Evolutionary conservation across 2,888 invertebrate species (phyloP).

Genomic region (Operophtera brumata): DNA sequence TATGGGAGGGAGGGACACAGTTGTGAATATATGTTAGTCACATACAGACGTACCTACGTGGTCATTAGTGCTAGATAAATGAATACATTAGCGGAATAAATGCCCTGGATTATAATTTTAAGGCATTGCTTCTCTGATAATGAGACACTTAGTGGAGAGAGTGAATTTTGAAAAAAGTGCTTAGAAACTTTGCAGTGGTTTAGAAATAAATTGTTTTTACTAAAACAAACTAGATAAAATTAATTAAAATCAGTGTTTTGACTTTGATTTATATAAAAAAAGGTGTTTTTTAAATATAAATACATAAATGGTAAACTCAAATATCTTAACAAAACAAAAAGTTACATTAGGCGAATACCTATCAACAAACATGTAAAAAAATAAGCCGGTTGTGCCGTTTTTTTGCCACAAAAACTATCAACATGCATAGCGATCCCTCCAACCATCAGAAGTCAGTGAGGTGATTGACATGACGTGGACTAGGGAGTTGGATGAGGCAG

Average conservation of each 20-base stretch:
- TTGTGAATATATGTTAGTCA: neutral
- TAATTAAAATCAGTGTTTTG: no score
- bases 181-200: neutral
- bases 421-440: no score
- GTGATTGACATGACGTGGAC: conserved; percentile 63
- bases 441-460: neutral
- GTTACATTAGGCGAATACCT: no score
- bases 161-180: conserved; percentile 1
- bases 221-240: neutral
- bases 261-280: no score
- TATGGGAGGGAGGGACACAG: conserved; percentile 1
- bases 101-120: neutral
- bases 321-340: no score
- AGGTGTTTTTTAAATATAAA: no score
- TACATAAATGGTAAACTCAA: no score
- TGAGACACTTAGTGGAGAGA: neutral
- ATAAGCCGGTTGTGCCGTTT: no score
- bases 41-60: conserved; percentile 1
- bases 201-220: neutral
- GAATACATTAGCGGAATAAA: neutral
- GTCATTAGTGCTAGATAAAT: neutral
- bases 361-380: no score
- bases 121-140: neutral
- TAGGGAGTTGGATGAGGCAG: conserved; percentile 79
- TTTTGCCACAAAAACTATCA: no score